These are phyloP conservation scores for Tinea pellionella DNA, from an alignment of 2,888 invertebrate species.

Conservation along the genomic window DNA sequence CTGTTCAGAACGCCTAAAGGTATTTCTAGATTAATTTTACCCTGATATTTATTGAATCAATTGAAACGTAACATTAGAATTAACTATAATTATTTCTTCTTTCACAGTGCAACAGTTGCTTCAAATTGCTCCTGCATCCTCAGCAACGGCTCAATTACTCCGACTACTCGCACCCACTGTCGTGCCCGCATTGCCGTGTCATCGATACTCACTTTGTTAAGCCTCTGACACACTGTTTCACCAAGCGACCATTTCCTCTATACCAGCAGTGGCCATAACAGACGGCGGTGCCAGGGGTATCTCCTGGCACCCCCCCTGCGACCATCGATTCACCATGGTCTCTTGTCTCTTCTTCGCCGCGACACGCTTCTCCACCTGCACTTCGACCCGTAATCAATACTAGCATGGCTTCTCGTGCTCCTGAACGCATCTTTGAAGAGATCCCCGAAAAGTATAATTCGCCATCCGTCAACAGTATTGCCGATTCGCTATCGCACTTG, in stretches of 20 bases:
- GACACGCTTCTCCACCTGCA: constrained; percentile 53
- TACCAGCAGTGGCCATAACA: constrained; percentile 90
- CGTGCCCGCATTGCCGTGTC: constrained; percentile 91
- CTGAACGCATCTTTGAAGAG: constrained; percentile 24
- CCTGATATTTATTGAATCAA: not conserved
- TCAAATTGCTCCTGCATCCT: constrained; percentile 87
- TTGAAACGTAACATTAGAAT: not conserved
- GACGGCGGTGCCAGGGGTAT: constrained; percentile 76
- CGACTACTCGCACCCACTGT: constrained; percentile 92
- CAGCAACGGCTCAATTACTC: constrained; percentile 91
- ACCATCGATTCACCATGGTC: constrained; percentile 44
- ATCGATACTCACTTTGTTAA: constrained; percentile 96
- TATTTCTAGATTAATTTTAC: constrained; percentile 34
- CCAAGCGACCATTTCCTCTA: constrained; percentile 76
- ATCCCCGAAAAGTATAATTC: constrained; percentile 22
- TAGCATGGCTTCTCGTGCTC: constrained; percentile 51
- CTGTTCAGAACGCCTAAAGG: constrained; percentile 92
- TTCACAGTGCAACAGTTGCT: constrained; percentile 91
- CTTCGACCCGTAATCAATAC: constrained; percentile 63
- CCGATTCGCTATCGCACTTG: constrained; percentile 54
- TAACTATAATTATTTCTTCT: not conserved
- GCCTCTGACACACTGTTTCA: constrained; percentile 86
- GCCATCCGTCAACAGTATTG: constrained; percentile 44
- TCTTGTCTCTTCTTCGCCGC: constrained; percentile 48
- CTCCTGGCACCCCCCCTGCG: constrained; percentile 60